Evolutionary conservation across 2,113 vertebrate genomes (phyloP).

Genomic region (Rhabdornis inornatus): DNA sequence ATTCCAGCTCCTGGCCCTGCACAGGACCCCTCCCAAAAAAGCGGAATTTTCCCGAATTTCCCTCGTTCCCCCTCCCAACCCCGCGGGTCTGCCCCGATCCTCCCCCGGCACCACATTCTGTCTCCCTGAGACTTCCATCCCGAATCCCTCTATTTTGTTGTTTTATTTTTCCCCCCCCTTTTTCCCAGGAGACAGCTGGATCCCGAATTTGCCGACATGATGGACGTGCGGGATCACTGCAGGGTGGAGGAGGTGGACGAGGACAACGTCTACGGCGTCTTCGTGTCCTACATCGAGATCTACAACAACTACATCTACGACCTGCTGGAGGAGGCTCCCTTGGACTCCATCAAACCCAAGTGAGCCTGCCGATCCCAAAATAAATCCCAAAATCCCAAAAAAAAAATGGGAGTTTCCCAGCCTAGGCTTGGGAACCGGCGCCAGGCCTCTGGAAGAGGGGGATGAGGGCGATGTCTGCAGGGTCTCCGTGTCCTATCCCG

Average conservation of each 20-base stretch:
- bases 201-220: conserved; percentile 88
- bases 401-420: too few relatives aligned
- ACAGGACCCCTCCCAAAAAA: too few relatives aligned
- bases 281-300: conserved; percentile 96
- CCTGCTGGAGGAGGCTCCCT: conserved; percentile 85
- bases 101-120: accelerated
- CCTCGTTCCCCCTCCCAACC: accelerated
- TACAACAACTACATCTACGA: conserved; percentile 99
- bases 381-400: too few relatives aligned
- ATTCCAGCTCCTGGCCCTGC: background rate
- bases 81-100: accelerated
- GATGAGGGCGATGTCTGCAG: accelerated
- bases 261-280: conserved; percentile 91
- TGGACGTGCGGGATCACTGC: conserved; percentile 82
- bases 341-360: conserved; percentile 90
- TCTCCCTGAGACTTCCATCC: background rate
- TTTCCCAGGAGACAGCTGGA: conserved; percentile 88
- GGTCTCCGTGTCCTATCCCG: accelerated
- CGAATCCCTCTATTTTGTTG: accelerated
- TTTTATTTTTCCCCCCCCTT: background rate
- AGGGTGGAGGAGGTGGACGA: conserved; percentile 87
- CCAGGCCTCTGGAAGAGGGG: accelerated
- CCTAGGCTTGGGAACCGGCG: accelerated
- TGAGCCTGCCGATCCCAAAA: conserved; percentile 67
- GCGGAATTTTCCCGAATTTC: accelerated